Evolutionary conservation across 2,888 invertebrate genomes (phyloP), one percentile per base, ranked within the genome.

Genomic region (Xylocampa areola): DNA sequence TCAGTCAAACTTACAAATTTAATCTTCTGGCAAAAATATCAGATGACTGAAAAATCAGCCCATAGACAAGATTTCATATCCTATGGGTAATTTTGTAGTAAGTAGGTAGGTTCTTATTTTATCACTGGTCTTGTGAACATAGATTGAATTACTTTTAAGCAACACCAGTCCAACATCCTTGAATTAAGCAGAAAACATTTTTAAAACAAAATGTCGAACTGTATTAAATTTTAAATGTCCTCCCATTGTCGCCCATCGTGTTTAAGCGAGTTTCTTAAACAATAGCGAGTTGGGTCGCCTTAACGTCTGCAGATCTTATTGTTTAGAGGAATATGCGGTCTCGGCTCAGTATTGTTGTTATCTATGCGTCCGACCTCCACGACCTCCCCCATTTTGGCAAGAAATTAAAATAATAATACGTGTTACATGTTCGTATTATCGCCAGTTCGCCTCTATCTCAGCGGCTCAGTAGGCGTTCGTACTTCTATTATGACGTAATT

Each of bases 251-350:
- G 49, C 64, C 55, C 69, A 68, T 70, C 68, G 75, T 75, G 70
- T 70, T 69, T 64, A 67, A 74, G 60, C 73, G 71, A 73, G 51
- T 73, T 69, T 61, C 70, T 60, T 67, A 76, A 81, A 82, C 81
- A 82, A 82, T 80, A 65, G 76, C 39, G 65, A 62, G 66, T 61
- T 64, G 77, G 81, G 81, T 81, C 76, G 80, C 68, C 70, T 76
- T 77, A 77, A 77, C 76, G 70, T 78, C 76, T 73, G 53, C 65
- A 63, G 73, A 81, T 81, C 80, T 82, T 76, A 81, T 81, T 82
- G 82, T 82, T 79, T 68, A 64, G 49, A 65, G 70, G 70, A 79
- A 76, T 74, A 69, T 70, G 82, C 76, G 79, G 79, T 77, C 68
- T 66, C 41, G 59, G 68, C 63, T 69, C 68, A 68, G 73, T 65